These are phyloP conservation scores for Mesorhabditis sp. DNA, from an alignment of 2,888 invertebrate species.

Conservation along the genomic window DNA sequence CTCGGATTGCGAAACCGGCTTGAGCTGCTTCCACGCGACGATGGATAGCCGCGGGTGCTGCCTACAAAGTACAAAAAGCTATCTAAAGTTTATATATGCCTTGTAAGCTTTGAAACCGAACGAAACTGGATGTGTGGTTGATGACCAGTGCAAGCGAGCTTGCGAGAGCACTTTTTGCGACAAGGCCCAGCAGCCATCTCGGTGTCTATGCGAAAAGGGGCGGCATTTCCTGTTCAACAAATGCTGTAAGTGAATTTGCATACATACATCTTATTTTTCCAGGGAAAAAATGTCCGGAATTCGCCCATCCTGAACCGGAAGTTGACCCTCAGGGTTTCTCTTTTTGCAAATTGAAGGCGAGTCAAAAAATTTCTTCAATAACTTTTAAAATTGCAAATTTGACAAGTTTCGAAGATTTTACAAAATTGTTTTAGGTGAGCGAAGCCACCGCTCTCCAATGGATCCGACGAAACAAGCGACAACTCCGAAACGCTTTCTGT, in stretches of 20 bases:
- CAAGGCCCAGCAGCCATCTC: conserved; percentile 25
- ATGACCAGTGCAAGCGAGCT: conserved; percentile 52
- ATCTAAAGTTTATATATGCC: background rate
- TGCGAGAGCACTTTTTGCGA: conserved; percentile 53
- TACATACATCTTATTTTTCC: conserved; percentile 11
- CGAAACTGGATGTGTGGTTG: conserved; percentile 51
- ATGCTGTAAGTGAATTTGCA: conserved; percentile 44
- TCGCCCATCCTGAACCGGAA: conserved; percentile 39
- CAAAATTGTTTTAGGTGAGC: background rate
- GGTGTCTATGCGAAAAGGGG: conserved; percentile 50
- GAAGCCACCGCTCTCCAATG: conserved; percentile 26
- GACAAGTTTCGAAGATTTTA: no score
- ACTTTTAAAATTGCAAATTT: no score
- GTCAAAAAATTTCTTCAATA: conserved; percentile 13
- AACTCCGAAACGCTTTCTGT: conserved; percentile 40
- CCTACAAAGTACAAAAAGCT: conserved; percentile 12
- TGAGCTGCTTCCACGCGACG: conserved; percentile 47
- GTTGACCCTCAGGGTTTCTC: conserved; percentile 40
- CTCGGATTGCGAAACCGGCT: conserved; percentile 40
- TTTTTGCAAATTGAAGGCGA: conserved; percentile 38
- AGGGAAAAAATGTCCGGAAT: conserved; percentile 49
- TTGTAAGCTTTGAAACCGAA: conserved; percentile 50
- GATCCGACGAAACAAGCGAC: conserved; percentile 37
- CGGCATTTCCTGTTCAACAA: conserved; percentile 53
- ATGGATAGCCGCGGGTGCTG: conserved; percentile 39